Conservation (phyloP, 2,888 invertebrate genomes). For the Drosophila hamatofila region DNA sequence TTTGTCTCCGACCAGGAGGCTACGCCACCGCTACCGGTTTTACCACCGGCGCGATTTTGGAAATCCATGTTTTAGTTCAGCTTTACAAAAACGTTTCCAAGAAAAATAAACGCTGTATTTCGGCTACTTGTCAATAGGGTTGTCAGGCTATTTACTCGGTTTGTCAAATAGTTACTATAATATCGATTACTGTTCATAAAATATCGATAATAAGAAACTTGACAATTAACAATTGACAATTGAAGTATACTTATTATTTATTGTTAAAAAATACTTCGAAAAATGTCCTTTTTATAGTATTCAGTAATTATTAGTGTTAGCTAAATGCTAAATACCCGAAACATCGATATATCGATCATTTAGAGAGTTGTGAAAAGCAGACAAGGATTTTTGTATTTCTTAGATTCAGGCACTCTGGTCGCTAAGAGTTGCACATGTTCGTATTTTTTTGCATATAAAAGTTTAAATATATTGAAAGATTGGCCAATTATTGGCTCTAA, state of each 20-base stretch:
- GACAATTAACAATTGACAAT: not conserved
- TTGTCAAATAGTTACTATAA: not conserved
- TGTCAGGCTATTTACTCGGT: slow-evolving; percentile 1
- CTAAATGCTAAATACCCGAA: not conserved
- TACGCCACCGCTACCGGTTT: slow-evolving; percentile 99
- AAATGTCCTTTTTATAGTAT: not conserved
- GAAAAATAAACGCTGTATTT: slow-evolving; percentile 21
- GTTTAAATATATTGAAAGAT: slow-evolving; percentile 14
- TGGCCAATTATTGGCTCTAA: not conserved
- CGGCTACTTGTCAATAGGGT: slow-evolving; percentile 6
- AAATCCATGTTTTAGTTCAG: slow-evolving; percentile 93
- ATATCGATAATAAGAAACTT: not conserved
- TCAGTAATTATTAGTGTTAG: not conserved
- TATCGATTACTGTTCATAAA: not conserved
- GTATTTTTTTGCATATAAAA: slow-evolving; percentile 32
- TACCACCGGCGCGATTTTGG: slow-evolving; percentile 99
- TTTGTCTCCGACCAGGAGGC: slow-evolving; percentile 99
- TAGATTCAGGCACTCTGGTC: slow-evolving; percentile 8
- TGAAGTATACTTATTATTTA: not conserved
- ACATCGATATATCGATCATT: slow-evolving; percentile 16
- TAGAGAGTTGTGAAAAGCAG: not conserved
- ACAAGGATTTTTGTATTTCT: not conserved
- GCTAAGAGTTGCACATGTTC: slow-evolving; percentile 48
- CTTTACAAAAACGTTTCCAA: slow-evolving; percentile 12
- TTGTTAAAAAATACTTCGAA: not conserved